Base-by-base conservation (phyloP, 2,113 vertebrate genomes). In the Rhinoderma darwinii region DNA sequence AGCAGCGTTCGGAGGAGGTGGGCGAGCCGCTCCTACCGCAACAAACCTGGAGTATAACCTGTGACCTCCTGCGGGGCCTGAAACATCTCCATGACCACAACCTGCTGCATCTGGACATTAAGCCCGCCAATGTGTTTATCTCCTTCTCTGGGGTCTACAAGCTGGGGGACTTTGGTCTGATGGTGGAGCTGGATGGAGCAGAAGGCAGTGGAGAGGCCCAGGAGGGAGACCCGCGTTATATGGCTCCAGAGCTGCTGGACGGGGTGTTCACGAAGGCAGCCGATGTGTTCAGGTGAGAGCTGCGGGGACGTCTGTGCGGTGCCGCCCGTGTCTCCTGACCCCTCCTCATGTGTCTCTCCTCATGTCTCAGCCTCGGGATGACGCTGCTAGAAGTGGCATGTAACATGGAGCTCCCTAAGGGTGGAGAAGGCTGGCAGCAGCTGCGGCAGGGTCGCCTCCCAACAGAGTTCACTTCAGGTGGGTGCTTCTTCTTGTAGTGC, bases 161-260 rank as follows among this genome's bases (percentile, higher is more conserved):
- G 85, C 92, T 98, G 74, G 96, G 95, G 0, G 97, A 98, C 93
- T 98, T 97, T 8, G 97, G 97, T 27, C 92, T 97, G 83, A 91
- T 97, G 90, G 84, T 97, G 39, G 93, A 96, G 87, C 88, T 96
- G 87, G 91, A 90, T 15, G 83, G 83, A 0, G 15, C 84, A 0
- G 90, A 91, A 27, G 74, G 88, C 1, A 86, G 88, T 3, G 73
- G 84, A 0, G 92, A 93, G 32, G 92, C 92, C 30, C 97, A 96
- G 90, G 97, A 97, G 89, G 97, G 97, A 20, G 97, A 98, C 89
- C 96, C 97, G 4, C 92, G 95, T 43, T 98, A 98, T 91, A 96
- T 98, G 96, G 97, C 97, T 1, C 97, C 96, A 0, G 97, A 98
- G 91, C 91, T 98, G 79, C 93, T 98, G 25, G 90, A 89, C 25